Evolutionary conservation across 2,888 invertebrate genomes (phyloP).

Genomic region (Drosophila crucigera): DNA sequence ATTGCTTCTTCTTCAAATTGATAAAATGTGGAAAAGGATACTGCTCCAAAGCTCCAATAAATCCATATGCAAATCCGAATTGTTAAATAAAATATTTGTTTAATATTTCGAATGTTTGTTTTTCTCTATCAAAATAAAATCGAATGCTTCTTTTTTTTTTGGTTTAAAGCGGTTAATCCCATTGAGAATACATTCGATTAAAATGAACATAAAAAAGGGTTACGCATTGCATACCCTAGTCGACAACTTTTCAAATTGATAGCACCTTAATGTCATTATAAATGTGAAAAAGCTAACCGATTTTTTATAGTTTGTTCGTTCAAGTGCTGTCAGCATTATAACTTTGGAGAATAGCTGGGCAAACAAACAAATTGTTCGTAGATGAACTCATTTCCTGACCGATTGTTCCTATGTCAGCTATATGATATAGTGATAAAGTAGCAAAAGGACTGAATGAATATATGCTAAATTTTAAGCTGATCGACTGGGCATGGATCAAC

Average conservation of each 20-base stretch:
- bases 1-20: background rate
- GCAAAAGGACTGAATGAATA: background rate
- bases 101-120: background rate
- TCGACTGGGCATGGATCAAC: background rate
- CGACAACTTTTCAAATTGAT: background rate
- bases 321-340: background rate
- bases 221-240: background rate
- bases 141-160: background rate
- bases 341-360: background rate
- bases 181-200: background rate
- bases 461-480: background rate
- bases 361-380: background rate
- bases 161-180: background rate
- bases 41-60: background rate
- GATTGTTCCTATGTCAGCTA: background rate
- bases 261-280: background rate
- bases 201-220: background rate
- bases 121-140: background rate
- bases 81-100: background rate
- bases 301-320: background rate
- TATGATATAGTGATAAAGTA: background rate
- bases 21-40: background rate
- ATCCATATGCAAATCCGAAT: background rate
- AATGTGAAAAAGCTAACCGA: background rate
- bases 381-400: background rate